Evolutionary conservation across 1,140 invertebrate species (phyloP), one percentile per base, ranked within the genome.

Genomic region (Heliothis virescens): DNA sequence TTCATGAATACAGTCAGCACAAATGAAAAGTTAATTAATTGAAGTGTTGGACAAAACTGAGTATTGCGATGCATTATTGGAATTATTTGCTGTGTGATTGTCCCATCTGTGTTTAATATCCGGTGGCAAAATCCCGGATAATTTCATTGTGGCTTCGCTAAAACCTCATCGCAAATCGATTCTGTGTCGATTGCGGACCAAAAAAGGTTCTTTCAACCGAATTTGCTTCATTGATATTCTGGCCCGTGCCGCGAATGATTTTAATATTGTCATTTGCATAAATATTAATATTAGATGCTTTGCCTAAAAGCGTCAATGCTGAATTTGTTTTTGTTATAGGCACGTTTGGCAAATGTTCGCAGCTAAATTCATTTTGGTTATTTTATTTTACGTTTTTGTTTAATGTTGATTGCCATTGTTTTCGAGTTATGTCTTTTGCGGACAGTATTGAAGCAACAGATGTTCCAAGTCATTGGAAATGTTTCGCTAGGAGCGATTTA

Each of bases 41-140:
- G 7, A 26, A 53, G 12, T 71, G 67, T 2, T 52, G 21, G 21
- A 29, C 48, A 48, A 67, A 67, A 71, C 67, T 71, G 47, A 53
- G 18, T 52, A 41, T 50, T 76, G n/a, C 48, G 11, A 3, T 60
- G 55, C 57, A 16, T 74, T 57, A 62, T 60, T 48, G 34, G 57
- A 74, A 74, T 74, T 74, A 74, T 60, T 76, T 34, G 74, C 59
- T 34, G 60, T 65, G 65, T 77, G 55, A 73, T 63, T 78, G 75
- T 81, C 75, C 62, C 74, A 78, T 73, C 65, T 73, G 74, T 69
- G 67, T 78, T 81, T 81, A 81, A 81, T 78, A 77, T 81, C 80
- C 67, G 74, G 48, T 63, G 47, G 18, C 16, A 26, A 69, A 50
- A 63, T 29, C 72, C 48, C 67, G 57, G 71, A 67, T 69, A 74